Base-by-base conservation (phyloP, 2,888 invertebrate species). In the Pediacus dermestoides region DNA sequence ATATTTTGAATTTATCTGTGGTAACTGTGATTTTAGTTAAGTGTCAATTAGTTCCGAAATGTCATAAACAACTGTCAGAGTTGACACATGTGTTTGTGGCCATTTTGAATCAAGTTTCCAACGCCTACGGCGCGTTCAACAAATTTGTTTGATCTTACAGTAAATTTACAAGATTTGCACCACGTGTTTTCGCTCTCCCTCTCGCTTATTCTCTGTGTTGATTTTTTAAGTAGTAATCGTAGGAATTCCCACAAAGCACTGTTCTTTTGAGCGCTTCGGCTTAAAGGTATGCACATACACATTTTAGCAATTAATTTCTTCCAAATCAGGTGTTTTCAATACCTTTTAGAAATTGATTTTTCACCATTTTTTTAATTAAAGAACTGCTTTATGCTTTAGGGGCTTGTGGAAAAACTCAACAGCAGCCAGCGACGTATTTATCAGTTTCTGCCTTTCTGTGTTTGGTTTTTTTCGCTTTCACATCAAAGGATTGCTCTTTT, bases 261-360 rank as follows among this genome's bases (percentile, higher is more conserved):
- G 50, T 44, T 39, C 50, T 50, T 50, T 48, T 48, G 43, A 46
- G 34, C 23, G 9, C 22, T 23, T 34, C n/a, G 25, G n/a, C 13
- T 34, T 26, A 25, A 7, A 10, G 27, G 22, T 10, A 16, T 14
- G 18, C 18, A 30, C 31, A 37, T 37, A 36, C 44, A 39, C 39
- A 42, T 40, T 50, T 44, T 40, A 58, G 60, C 61, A 63, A 63
- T 63, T 63, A 63, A 63, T 62, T 61, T 59, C 59, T 63, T 61
- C 59, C 63, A 57, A 58, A 62, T 63, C 61, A 63, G 58, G 58
- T 61, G 58, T 35, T 55, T 51, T 63, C 61, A 61, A 63, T 63
- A 61, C 61, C 55, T 60, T 52, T 53, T 52, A 47, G 39, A 28
- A 52, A 61, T 63, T 55, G 61, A 61, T 63, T 61, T 58, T 60